These are phyloP conservation scores for Eristalinus sepulchralis DNA, from an alignment of 2,888 invertebrate genomes.

Conservation along the genomic window DNA sequence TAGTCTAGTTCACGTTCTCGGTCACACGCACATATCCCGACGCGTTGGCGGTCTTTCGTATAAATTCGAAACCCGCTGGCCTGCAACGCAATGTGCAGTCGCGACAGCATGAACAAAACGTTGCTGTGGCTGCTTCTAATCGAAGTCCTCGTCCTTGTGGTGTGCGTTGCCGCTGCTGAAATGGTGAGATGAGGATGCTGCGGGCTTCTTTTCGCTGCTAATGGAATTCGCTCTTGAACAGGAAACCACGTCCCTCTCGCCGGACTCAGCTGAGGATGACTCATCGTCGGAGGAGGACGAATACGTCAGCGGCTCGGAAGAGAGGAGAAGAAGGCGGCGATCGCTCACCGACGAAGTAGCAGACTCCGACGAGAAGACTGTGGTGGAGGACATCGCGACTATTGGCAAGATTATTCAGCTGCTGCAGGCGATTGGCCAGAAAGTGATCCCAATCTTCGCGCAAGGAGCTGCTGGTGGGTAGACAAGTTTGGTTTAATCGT, in stretches of 20 bases:
- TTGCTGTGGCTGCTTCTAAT: background rate
- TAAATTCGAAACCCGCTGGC: background rate
- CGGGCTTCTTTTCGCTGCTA: background rate
- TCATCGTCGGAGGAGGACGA: constrained; percentile 11
- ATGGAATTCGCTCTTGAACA: background rate
- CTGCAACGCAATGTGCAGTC: background rate
- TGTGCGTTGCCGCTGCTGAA: background rate
- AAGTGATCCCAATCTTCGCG: constrained; percentile 24
- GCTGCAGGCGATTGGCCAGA: constrained; percentile 28
- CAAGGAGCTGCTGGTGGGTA: constrained; percentile 39
- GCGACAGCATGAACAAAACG: background rate
- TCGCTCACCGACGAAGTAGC: background rate
- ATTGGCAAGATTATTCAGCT: constrained; percentile 16
- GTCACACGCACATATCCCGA: background rate
- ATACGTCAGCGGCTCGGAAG: background rate
- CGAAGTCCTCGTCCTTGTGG: background rate
- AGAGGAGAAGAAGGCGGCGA: background rate
- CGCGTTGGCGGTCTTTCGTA: background rate
- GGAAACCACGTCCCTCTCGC: background rate
- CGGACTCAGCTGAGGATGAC: background rate
- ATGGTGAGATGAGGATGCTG: background rate
- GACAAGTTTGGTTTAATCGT: background rate
- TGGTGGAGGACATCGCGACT: constrained; percentile 9
- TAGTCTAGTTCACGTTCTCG: background rate
- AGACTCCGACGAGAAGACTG: background rate